Evolutionary conservation across 2,888 invertebrate species (phyloP), one percentile per base, ranked within the genome.

Genomic region (Nyleta sp.): DNA sequence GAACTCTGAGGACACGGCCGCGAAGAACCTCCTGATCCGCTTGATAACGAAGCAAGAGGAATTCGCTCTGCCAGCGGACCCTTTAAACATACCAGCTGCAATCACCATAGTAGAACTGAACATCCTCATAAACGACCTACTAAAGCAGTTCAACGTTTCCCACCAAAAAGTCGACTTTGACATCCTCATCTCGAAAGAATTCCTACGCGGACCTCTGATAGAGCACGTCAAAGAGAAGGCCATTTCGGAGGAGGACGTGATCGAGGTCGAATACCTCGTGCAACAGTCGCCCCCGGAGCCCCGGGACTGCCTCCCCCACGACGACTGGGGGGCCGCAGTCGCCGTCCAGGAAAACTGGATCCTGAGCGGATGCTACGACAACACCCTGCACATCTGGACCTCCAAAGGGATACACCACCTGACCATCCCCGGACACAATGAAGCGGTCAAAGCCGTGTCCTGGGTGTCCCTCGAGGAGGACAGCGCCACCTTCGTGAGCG

Each of bases 261-360:
- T 99, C 81, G 95, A 96, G 81, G 93, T 99, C 57, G 99, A 99
- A 91, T 99, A 99, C 91, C 92, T 99, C 18, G 96, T 97, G 88
- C 94, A 96, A 83, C 95, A 95, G 83, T 97, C 98, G 10, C 95
- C 98, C 0, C 99, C 99, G 0, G 94, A 96, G 86, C 98, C 99
- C 0, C 95, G 97, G 88, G 96, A 98, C 89, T 97, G 97, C 88
- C 92, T 99, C 81, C 93, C 97, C 89, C 98, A 99, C 86, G 98
- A 99, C 91, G 99, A 99, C 89, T 99, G 99, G 99, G 97, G 99
- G n/a, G 95, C 97, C 17, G 94, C 96, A 44, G 95, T 98, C 0
- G 94, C 95, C 83, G 92, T 94, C 40, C 91, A 92, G 77, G 93
- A 93, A 40, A 94, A 94, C 87, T 96, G 96, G 95, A 96, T 98